Evolutionary conservation across 2,888 invertebrate species (phyloP).

Genomic region (Eristalis pertinax): DNA sequence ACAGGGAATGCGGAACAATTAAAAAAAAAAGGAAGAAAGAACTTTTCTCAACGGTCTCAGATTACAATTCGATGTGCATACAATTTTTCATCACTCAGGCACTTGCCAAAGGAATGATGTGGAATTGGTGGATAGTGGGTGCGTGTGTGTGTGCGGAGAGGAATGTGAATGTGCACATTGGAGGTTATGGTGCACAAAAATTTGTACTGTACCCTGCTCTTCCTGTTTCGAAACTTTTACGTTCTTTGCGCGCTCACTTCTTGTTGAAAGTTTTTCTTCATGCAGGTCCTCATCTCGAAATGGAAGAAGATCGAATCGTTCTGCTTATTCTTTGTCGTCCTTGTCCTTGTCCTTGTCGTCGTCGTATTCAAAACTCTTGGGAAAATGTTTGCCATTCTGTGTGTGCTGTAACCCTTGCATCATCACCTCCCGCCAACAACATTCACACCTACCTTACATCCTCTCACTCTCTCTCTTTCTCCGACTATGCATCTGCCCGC

Average conservation of each 20-base stretch:
- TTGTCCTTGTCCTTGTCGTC: slow-evolving; percentile 33
- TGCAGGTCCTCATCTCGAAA: slow-evolving; percentile 15
- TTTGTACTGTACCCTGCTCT: slow-evolving; percentile 43
- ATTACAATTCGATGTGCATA: slow-evolving; percentile 63
- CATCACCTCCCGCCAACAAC: slow-evolving; percentile 20
- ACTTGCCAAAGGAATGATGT: slow-evolving; percentile 48
- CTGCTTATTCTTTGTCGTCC: slow-evolving; percentile 15
- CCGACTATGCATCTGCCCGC: no score
- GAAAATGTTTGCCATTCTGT: slow-evolving; percentile 34
- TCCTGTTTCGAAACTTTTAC: slow-evolving; percentile 59
- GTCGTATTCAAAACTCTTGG: slow-evolving; percentile 51
- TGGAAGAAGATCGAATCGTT: slow-evolving; percentile 45
- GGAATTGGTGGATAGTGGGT: slow-evolving; percentile 28
- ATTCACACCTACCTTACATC: slow-evolving; percentile 10
- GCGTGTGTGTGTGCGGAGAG: not conserved
- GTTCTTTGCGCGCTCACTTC: slow-evolving; percentile 50
- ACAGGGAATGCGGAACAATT: slow-evolving; percentile 48
- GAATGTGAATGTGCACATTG: not conserved
- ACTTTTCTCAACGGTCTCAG: slow-evolving; percentile 59
- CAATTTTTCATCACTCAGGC: slow-evolving; percentile 31
- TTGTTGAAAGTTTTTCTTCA: slow-evolving; percentile 50
- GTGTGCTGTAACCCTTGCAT: slow-evolving; percentile 51
- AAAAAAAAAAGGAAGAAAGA: slow-evolving; percentile 42
- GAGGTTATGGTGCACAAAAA: slow-evolving; percentile 54
- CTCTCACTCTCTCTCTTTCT: not conserved